phyloP scores from a whole-genome alignment of 1,140 invertebrate genomes.

The Aporrectodea caliginosa region DNA sequence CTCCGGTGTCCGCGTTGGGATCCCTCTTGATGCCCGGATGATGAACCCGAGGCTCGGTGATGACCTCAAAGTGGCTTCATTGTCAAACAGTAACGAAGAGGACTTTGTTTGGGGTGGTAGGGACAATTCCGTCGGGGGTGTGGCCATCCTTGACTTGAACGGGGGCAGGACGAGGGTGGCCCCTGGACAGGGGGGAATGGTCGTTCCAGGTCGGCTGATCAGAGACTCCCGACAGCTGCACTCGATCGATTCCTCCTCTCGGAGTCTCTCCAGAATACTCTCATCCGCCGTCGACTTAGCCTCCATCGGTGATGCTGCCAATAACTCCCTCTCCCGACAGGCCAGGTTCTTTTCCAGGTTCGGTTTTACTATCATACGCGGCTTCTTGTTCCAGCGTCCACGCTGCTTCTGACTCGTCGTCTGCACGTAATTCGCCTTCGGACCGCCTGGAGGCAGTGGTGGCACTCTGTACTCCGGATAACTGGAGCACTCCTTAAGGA shows the following conservation, averaged over 20 bases:
- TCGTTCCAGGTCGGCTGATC: neutral
- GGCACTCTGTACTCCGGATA: neutral
- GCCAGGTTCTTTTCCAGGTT: neutral
- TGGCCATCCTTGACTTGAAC: neutral
- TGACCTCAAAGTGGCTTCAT: no score
- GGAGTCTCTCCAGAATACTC: neutral
- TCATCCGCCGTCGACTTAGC: neutral
- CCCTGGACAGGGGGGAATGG: no score
- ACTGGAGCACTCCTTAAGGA: neutral
- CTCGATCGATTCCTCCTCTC: neutral
- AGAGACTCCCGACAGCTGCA: neutral
- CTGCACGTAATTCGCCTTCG: no score
- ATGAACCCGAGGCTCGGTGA: no score
- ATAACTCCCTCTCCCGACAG: neutral
- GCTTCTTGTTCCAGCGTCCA: slow-evolving; percentile 5
- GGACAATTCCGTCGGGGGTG: neutral
- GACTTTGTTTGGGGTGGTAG: no score
- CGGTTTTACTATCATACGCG: slow-evolving; percentile 11
- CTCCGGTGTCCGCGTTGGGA: no score
- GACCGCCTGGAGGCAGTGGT: neutral
- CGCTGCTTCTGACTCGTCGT: neutral
- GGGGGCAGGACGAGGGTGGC: no score
- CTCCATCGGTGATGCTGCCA: no score
- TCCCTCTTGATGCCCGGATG: no score
- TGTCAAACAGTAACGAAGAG: no score